Evolutionary conservation across 2,888 invertebrate species (phyloP), one percentile per base, ranked within the genome.

Genomic region (Uloborus plumipes): DNA sequence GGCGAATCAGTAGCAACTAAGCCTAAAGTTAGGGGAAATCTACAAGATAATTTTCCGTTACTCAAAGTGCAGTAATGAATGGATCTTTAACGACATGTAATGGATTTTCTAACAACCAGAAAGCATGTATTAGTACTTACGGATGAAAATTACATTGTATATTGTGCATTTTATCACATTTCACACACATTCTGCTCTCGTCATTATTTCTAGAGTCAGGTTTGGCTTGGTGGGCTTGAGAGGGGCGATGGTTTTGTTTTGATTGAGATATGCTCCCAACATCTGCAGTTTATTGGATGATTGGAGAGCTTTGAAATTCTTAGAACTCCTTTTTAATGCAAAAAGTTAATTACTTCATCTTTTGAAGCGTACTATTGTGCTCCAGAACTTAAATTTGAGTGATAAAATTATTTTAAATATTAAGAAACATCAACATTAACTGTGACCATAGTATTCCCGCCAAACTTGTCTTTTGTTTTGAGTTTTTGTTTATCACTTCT

Each of bases 11-110:
- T 55, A 71, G 53, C 76, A 20, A 39, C 61, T 83, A 83, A 77
- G 77, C 83, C 83, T 83, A 83, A 82, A 59, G n/a, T 61, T 64
- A 64, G 82, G 82, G 76, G 75, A 22, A 76, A 82, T 82, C 76
- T 74, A 64, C 66, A 66, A 76, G 76, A 69, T 82, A 72, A 77
- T 72, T 77, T 73, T 77, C 49, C n/a, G 76, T 58, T 59, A 66
- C 51, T 82, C 76, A 26, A 76, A 71, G 47, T 65, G 66, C 61
- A 71, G 26, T 22, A 26, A 58, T 26, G 31, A 71, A 62, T 59
- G 26, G 13, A 62, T 65, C 20, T 76, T 55, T 62, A 31, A 50
- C 26, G 18, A 39, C 15, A 15, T 3, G 31, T 39, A 18, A 69
- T 67, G 62, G 31, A 20, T 51, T 53, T 16, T 22, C 26, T 66